Evolutionary conservation across 1,140 invertebrate species (phyloP).

Genomic region (Hirudo medicinalis): DNA sequence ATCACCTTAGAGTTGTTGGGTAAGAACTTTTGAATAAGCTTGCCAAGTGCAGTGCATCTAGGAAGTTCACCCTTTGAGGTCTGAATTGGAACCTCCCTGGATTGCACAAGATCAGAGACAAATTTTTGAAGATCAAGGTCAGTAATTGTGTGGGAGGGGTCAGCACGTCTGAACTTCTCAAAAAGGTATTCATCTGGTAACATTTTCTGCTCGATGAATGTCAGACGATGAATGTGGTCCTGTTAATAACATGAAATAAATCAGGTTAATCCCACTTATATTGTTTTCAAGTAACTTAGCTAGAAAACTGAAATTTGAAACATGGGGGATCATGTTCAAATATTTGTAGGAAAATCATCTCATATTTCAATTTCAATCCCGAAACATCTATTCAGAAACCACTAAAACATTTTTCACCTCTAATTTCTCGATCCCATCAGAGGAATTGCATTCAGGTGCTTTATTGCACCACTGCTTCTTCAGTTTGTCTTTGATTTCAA

Average conservation of each 20-base stretch:
- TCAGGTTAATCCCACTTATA: too few relatives aligned
- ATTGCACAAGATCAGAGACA: conserved; percentile 47
- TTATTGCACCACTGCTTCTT: too few relatives aligned
- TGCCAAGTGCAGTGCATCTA: conserved; percentile 37
- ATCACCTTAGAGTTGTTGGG: conserved; percentile 26
- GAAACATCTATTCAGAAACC: too few relatives aligned
- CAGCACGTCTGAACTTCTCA: conserved; percentile 46
- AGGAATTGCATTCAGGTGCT: too few relatives aligned
- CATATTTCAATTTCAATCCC: too few relatives aligned
- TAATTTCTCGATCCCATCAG: not conserved
- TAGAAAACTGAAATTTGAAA: too few relatives aligned
- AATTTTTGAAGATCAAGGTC: conserved; percentile 38
- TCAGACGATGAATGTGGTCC: conserved; percentile 50
- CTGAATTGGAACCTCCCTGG: conserved; percentile 45
- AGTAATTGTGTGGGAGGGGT: conserved; percentile 26
- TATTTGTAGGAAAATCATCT: too few relatives aligned
- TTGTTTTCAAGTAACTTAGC: too few relatives aligned
- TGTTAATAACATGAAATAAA: conserved; percentile 33
- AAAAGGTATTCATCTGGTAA: conserved; percentile 53
- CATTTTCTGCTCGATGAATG: conserved; percentile 49
- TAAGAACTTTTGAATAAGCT: conserved; percentile 50
- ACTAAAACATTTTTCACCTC: too few relatives aligned
- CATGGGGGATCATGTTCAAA: too few relatives aligned
- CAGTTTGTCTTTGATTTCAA: not conserved
- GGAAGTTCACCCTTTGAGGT: not conserved